phyloP scores from a whole-genome alignment of 2,113 vertebrate genomes.

The Alosa alosa region DNA sequence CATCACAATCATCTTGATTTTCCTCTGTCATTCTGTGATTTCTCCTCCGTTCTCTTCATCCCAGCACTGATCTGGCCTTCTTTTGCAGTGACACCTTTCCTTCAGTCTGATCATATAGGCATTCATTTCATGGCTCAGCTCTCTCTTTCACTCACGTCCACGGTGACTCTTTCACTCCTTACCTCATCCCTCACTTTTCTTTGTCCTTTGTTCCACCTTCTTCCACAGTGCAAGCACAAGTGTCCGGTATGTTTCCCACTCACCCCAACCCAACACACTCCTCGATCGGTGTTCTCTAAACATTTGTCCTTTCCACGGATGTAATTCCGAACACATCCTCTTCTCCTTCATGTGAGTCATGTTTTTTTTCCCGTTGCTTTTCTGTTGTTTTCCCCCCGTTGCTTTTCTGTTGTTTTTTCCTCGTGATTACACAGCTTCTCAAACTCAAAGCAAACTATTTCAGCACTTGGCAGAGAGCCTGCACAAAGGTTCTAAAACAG shows the following conservation, averaged over 20 bases:
- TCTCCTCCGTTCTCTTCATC: not conserved
- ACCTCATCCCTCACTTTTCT: not conserved
- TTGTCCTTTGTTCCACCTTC: not conserved
- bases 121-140: not conserved
- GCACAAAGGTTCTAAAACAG: not conserved
- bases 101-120: not conserved
- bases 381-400: not conserved
- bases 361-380: not conserved
- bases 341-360: not conserved
- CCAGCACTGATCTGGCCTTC: not conserved
- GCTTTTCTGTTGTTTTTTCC: not conserved
- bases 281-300: not conserved
- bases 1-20: not conserved
- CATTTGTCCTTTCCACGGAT: not conserved
- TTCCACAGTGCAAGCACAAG: not conserved
- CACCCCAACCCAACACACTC: not conserved
- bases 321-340: not conserved
- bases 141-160: not conserved
- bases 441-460: not conserved
- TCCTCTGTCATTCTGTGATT: not conserved
- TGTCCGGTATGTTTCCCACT: not conserved
- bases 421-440: not conserved
- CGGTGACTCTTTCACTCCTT: not conserved
- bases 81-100: not conserved
- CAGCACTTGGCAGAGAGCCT: not conserved